phyloP scores from a whole-genome alignment of 2,888 invertebrate species.

The Endomychus coccineus region DNA sequence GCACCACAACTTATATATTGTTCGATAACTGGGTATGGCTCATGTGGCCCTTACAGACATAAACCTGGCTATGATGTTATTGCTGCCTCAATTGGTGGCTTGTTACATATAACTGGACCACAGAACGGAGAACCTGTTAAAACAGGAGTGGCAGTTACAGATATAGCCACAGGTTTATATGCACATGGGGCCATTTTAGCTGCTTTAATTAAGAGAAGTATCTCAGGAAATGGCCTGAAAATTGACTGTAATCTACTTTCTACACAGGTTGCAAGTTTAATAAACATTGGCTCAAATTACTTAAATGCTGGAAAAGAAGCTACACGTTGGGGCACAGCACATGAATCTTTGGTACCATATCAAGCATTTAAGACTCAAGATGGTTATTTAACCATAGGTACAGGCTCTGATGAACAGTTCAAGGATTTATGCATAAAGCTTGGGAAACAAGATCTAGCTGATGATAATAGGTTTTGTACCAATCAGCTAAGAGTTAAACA shows the following conservation, averaged over 20 bases:
- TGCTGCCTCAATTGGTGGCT: slow-evolving; percentile 86
- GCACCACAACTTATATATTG: slow-evolving; percentile 85
- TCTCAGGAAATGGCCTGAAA: slow-evolving; percentile 80
- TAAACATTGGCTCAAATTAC: slow-evolving; percentile 85
- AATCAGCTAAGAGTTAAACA: slow-evolving; percentile 73
- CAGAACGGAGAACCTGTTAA: slow-evolving; percentile 78
- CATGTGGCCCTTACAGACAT: slow-evolving; percentile 73
- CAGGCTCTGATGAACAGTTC: slow-evolving; percentile 81
- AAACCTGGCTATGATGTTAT: slow-evolving; percentile 96
- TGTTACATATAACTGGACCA: slow-evolving; percentile 84
- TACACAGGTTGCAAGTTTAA: slow-evolving; percentile 82
- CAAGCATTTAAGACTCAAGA: slow-evolving; percentile 80
- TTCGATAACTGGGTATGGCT: slow-evolving; percentile 89
- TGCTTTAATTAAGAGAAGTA: slow-evolving; percentile 69
- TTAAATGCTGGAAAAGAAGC: slow-evolving; percentile 76
- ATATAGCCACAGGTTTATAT: slow-evolving; percentile 87
- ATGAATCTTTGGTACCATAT: slow-evolving; percentile 91
- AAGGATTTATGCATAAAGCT: slow-evolving; percentile 61
- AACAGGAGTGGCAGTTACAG: slow-evolving; percentile 88
- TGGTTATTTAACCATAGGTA: slow-evolving; percentile 78
- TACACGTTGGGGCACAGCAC: slow-evolving; percentile 83
- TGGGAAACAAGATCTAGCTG: slow-evolving; percentile 51
- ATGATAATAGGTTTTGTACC: slow-evolving; percentile 57
- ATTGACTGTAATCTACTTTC: slow-evolving; percentile 91
- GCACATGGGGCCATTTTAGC: slow-evolving; percentile 93